Evolutionary conservation across 1,140 invertebrate genomes (phyloP), one percentile per base, ranked within the genome.

Genomic region (Drosophila nikananu): DNA sequence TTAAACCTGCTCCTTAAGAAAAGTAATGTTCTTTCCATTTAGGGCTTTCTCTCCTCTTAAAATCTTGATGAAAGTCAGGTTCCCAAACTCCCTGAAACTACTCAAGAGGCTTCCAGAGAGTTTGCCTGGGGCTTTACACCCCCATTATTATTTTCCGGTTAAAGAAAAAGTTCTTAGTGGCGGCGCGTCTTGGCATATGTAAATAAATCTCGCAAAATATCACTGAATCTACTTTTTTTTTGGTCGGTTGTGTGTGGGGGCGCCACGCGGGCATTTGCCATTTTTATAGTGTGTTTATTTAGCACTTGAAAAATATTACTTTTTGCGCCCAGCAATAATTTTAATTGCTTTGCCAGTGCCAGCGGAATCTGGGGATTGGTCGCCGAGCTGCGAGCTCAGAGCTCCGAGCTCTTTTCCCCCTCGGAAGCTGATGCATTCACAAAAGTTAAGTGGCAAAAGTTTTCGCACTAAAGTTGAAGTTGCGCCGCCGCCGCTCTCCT

Each of bases 301-400:
- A 86, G 82, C 89, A 92, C 89, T 91, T 90, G 82, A 81, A 91
- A 92, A 91, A 91, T 92, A 92, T 91, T 92, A 91, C 82, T 92
- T 91, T 91, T 80, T 90, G 67, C 71, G 81, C 84, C 84, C 73
- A 62, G 89, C 89, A 92, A 91, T 91, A 91, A 91, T 92, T 91
- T 91, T 91, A 91, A 91, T 91, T 91, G 90, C 89, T 91, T 91
- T 91, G 72, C 59, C 84, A 77, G 68, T 52, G 62, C 78, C 80
- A 48, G 55, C 42, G 70, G 77, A 49, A 62, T 66, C 46, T 39
- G 74, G 77, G 81, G 81, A 81, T 73, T 81, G 66, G 44, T 72
- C 54, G 12, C 52, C 8, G 52, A 55, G 32, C 52, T 37, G 32
- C 12, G 30, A 35, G 30, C 63, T 62, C 42, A n/a, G 49, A 51